phyloP scores from a whole-genome alignment of 2,113 vertebrate species.

The Thamnophis sirtalis region DNA sequence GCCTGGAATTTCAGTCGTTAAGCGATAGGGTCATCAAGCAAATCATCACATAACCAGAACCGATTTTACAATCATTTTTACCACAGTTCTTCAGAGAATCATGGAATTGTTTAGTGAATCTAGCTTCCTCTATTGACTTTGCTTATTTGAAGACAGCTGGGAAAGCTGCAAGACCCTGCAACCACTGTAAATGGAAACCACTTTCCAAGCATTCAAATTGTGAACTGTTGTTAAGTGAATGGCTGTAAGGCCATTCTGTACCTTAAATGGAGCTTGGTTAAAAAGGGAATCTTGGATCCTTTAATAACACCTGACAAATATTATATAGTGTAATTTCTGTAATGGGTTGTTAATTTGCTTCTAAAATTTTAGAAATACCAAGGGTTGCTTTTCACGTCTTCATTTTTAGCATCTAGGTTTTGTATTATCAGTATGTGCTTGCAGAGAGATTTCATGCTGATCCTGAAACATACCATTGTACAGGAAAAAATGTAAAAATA shows the following conservation, averaged over 20 bases:
- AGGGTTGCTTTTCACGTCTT: not conserved
- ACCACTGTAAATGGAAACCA: not conserved
- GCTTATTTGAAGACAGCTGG: not conserved
- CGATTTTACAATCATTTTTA: not conserved
- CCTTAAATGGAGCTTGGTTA: not conserved
- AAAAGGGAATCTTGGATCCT: not conserved
- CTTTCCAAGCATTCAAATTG: not conserved
- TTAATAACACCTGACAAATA: not conserved
- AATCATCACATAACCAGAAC: not conserved
- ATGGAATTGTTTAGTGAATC: not conserved
- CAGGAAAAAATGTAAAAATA: not conserved
- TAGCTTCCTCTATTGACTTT: not conserved
- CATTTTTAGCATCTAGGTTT: not conserved
- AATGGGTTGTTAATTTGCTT: constrained; percentile 2
- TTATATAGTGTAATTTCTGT: not conserved
- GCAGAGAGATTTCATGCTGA: not conserved
- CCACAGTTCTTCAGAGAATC: not conserved
- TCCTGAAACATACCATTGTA: not conserved
- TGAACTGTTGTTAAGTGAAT: not conserved
- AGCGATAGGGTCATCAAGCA: not conserved
- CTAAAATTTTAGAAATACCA: not conserved
- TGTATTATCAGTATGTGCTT: not conserved
- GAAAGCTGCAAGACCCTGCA: not conserved
- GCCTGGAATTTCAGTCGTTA: not conserved
- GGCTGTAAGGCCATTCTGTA: not conserved